Percentiles rank a stretch among this genome's conserved stretches.
Evolutionary conservation across 2,113 vertebrate species (phyloP).

Genomic region (Ctenodactylus gundi): DNA sequence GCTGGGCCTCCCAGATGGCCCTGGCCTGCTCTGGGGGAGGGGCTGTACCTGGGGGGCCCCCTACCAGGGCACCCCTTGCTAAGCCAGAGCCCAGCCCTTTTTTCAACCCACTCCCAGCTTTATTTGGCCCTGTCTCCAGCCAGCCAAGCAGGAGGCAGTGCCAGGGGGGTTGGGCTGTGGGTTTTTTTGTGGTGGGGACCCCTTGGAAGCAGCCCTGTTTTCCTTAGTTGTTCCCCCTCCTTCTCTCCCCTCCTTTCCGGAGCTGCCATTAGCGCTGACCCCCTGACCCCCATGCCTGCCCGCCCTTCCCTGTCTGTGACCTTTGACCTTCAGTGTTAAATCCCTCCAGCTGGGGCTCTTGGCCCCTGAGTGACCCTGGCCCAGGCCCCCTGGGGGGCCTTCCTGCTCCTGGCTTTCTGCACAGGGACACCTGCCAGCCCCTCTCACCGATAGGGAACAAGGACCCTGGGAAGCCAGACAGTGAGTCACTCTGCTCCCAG

Average conservation of each 20-base stretch:
- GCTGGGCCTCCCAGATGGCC: conserved; percentile 67
- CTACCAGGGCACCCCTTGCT: background rate
- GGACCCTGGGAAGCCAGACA: conserved; percentile 67
- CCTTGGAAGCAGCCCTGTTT: conserved; percentile 58
- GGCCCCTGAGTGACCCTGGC: conserved; percentile 75
- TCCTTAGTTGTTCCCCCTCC: conserved; percentile 54
- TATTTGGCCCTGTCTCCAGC: background rate
- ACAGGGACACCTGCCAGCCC: conserved; percentile 71
- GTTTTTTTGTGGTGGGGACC: conserved; percentile 18
- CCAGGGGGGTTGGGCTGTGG: background rate
- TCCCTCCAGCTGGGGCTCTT: conserved; percentile 77
- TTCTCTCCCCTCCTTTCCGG: conserved; percentile 70
- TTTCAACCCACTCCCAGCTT: background rate
- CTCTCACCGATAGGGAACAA: conserved; percentile 43
- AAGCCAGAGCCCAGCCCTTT: background rate
- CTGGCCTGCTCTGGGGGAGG: conserved; percentile 36
- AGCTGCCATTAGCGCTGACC: conserved; percentile 77
- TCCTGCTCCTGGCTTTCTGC: conserved; percentile 54
- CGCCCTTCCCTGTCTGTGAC: conserved; percentile 76
- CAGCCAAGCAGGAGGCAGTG: background rate
- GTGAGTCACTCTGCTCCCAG: conserved; percentile 72
- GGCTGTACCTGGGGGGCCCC: conserved; percentile 57
- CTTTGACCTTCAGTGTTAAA: conserved; percentile 78
- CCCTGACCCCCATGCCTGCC: conserved; percentile 67
- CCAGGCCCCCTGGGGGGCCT: conserved; percentile 57